A percentile compares a stretch with the other conserved stretches of the same genome.
phyloP scores from a whole-genome alignment of 2,113 vertebrate genomes.

The Otolemur garnettii region DNA sequence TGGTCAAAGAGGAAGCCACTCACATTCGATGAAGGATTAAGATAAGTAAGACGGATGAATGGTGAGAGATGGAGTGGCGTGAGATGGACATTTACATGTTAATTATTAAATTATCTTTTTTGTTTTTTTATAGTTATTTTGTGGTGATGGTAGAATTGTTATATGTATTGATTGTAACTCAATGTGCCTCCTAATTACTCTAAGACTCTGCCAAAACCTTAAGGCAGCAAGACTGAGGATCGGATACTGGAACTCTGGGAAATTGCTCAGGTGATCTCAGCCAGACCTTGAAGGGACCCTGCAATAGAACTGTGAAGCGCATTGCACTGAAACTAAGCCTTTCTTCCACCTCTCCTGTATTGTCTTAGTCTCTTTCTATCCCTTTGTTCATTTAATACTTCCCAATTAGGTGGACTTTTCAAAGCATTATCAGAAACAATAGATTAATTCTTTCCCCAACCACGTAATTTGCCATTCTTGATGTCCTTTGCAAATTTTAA shows the following conservation, averaged over 20 bases:
- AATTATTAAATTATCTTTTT: neutral
- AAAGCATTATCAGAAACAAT: neutral
- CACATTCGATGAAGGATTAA: neutral
- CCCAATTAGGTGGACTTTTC: neutral
- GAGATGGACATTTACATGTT: neutral
- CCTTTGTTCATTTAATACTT: neutral
- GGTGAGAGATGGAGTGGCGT: neutral
- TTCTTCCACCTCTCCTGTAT: neutral
- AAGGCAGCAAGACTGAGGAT: neutral
- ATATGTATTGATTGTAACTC: neutral
- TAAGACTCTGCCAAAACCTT: neutral
- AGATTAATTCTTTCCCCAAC: neutral
- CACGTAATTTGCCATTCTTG: neutral
- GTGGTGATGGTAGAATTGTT: neutral
- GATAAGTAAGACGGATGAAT: neutral
- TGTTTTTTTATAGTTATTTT: neutral
- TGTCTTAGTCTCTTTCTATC: neutral
- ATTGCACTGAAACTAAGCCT: neutral
- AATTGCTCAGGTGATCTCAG: neutral
- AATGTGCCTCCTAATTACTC: neutral
- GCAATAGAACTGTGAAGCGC: neutral
- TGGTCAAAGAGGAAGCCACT: neutral
- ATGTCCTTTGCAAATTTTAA: constrained; percentile 54
- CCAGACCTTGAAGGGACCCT: neutral
- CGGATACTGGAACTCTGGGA: neutral